A percentile compares a stretch with the other conserved stretches of the same genome.
These are phyloP conservation scores for Scylla paramamosain DNA, from an alignment of 1,140 invertebrate genomes.

Conservation along the genomic window DNA sequence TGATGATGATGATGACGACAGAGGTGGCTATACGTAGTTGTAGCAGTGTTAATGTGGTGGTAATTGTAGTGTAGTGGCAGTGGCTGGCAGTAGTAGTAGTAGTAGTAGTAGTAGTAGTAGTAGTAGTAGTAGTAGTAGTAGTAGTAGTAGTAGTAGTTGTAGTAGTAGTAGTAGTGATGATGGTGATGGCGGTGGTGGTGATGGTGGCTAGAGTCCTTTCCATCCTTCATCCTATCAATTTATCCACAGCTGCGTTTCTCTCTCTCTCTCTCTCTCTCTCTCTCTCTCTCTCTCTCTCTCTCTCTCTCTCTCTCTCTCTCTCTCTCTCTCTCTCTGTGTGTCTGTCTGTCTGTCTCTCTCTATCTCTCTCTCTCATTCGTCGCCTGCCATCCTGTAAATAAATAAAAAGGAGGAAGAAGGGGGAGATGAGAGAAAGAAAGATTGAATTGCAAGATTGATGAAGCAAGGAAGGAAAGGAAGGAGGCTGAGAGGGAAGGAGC, in stretches of 20 bases:
- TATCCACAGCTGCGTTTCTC: neutral
- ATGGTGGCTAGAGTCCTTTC: neutral
- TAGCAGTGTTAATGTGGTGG: neutral
- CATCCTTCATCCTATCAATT: neutral
- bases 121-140: too few relatives aligned
- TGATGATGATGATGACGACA: neutral
- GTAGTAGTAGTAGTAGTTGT: neutral
- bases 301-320: too few relatives aligned
- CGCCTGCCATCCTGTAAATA: too few relatives aligned
- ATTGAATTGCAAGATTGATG: neutral
- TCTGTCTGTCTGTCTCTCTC: too few relatives aligned
- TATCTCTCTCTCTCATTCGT: too few relatives aligned
- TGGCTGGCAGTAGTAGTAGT: too few relatives aligned
- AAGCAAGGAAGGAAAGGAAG: neutral
- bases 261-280: too few relatives aligned
- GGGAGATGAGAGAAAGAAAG: constrained; percentile 6
- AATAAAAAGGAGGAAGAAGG: neutral
- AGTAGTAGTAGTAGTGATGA: neutral
- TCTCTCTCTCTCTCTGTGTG: neutral
- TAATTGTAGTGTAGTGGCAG: too few relatives aligned
- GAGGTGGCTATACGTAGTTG: neutral
- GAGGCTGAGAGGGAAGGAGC: neutral
- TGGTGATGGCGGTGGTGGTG: neutral
- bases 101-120: too few relatives aligned
- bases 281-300: neutral